These are phyloP conservation scores for Taurulus bubalis DNA, from an alignment of 2,113 vertebrate species.

Conservation along the genomic window DNA sequence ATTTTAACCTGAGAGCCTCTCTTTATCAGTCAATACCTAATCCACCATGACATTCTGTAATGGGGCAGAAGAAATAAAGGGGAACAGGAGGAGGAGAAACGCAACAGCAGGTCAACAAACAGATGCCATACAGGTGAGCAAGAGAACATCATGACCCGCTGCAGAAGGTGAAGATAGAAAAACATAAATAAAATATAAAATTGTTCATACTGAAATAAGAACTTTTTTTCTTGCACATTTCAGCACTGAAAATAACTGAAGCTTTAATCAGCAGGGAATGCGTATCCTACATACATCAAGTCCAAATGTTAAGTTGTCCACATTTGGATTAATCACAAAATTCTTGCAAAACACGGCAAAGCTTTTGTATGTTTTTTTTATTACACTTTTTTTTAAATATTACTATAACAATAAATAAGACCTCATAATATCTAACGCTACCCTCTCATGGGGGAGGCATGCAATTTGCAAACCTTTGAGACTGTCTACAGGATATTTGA, in stretches of 20 bases:
- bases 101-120: background rate
- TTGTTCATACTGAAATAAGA: background rate
- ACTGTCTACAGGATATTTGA: no score
- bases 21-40: background rate
- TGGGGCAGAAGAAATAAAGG: background rate
- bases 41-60: background rate
- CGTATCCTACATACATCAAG: no score
- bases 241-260: background rate
- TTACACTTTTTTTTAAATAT: no score
- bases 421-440: background rate
- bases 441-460: no score
- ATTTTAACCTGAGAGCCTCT: slow-evolving; percentile 17
- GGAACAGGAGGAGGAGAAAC: background rate
- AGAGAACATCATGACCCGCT: background rate
- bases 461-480: no score
- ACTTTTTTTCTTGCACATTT: background rate
- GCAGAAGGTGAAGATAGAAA: background rate
- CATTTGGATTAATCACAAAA: no score
- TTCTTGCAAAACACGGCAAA: no score
- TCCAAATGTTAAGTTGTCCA: no score
- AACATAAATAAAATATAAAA: no score
- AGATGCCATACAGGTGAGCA: background rate
- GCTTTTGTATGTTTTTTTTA: no score
- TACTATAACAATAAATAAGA: background rate
- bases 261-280: background rate